Conservation (phyloP, 2,888 invertebrate genomes). For the Chaitophorus viminalis region DNA sequence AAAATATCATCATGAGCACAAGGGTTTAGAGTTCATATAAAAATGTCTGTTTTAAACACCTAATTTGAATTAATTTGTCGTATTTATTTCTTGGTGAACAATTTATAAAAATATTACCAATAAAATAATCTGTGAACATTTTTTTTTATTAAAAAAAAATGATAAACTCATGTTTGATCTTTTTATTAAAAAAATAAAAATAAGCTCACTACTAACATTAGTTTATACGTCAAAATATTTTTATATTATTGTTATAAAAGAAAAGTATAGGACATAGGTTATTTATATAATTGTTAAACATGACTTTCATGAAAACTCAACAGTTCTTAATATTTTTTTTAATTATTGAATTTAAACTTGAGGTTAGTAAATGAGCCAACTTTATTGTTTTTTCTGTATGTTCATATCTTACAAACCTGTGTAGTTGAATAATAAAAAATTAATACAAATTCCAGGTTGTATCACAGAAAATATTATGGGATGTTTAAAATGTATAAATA, state of each 20-base stretch:
- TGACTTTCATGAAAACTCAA: background rate
- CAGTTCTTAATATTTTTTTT: background rate
- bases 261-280: background rate
- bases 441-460: conserved; percentile 16
- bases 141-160: conserved; percentile 13
- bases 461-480: conserved; percentile 47
- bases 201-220: conserved; percentile 41
- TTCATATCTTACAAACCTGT: conserved; percentile 40
- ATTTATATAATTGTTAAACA: background rate
- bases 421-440: conserved; percentile 36
- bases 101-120: conserved; percentile 1
- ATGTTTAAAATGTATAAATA: conserved; percentile 43
- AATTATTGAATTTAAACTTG: conserved; percentile 6
- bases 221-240: background rate
- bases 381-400: conserved; percentile 17
- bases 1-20: no score
- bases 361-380: conserved; percentile 35
- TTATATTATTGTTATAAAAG: background rate
- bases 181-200: conserved; percentile 49
- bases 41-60: background rate
- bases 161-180: conserved; percentile 9
- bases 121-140: conserved; percentile 20
- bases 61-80: background rate
- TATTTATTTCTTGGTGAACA: conserved; percentile 1
- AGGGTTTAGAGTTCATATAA: background rate